Percentiles rank a stretch among this genome's conserved stretches.
Evolutionary conservation across 2,797 vertebrate genomes (phyloP).

Genomic region (Malurus leucopterus): DNA sequence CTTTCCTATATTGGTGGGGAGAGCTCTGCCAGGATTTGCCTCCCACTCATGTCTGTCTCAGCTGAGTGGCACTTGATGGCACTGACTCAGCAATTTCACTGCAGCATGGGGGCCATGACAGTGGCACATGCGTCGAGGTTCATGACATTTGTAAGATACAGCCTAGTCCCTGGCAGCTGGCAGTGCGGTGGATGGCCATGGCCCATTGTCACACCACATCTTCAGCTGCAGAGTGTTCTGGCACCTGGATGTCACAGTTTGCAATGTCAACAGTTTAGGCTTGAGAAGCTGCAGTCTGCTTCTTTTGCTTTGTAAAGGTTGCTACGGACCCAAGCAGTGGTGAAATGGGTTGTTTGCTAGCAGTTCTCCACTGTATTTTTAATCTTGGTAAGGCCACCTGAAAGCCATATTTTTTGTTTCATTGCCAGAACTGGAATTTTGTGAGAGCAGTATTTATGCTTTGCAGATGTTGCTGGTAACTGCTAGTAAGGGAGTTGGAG

Average conservation of each 20-base stretch:
- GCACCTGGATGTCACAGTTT: fast-evolving
- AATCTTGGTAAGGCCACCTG: neutral
- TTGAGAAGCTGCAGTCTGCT: fast-evolving
- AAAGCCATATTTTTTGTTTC: neutral
- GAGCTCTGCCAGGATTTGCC: neutral
- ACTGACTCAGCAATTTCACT: neutral
- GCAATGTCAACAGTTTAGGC: fast-evolving
- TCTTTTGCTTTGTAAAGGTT: neutral
- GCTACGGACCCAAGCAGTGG: neutral
- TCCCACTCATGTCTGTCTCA: fast-evolving
- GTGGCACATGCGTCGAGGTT: fast-evolving
- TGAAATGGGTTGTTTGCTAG: neutral
- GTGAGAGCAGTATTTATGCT: neutral
- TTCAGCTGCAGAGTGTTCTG: neutral
- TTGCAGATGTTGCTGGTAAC: neutral
- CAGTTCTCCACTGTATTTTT: neutral
- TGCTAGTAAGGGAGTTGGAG: neutral
- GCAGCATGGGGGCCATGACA: fast-evolving
- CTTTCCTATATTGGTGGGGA: neutral
- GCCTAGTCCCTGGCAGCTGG: fast-evolving
- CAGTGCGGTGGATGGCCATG: fast-evolving
- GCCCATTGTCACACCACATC: fast-evolving
- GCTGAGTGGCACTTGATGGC: fast-evolving
- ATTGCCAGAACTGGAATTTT: neutral
- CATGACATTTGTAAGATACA: neutral